Evolutionary conservation across 2,888 invertebrate genomes (phyloP), one percentile per base, ranked within the genome.

Genomic region (Lasioglossum oenotherae): DNA sequence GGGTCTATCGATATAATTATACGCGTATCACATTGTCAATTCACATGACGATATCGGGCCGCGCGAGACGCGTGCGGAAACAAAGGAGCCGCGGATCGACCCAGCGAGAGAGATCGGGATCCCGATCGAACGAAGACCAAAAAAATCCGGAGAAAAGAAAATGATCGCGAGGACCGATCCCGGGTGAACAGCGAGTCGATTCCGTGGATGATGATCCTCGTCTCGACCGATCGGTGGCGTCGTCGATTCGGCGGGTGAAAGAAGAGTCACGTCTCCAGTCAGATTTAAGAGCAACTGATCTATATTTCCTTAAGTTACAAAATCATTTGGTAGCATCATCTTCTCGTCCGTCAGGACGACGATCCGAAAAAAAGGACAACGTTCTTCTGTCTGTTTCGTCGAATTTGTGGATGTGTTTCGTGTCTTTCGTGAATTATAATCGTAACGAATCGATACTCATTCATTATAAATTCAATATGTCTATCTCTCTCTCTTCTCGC

Each of bases 291-390:
- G 86, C 87, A 87, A 87, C 87, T 82, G 23, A 77, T 77, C 38
- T 86, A 86, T 87, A 87, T 87, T 87, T 87, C 86, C 74, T 86
- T 83, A 86, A 86, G 80, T 87, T 87, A 87, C 87, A 87, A 87
- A 86, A 87, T 82, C 80, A 80, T 80, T 86, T 60, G 38, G 64
- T 80, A 60, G 80, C 73, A 57, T 49, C 44, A 6, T 71, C 71
- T 71, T 74, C 4, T 74, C 64, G 80, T 84, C 78, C 78, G 19
- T 46, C 35, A 1, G 73, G 82, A 79, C 82, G 86, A 87, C 82
- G 76, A 87, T 87, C 31, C 57, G 31, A 82, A 82, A 72, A 77
- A 77, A 69, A 38, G 38, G 71, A 82, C 71, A 64, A 80, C 67
- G 69, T 71, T 41, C 35, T 38, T 23, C 31, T 38, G 19, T 69